Evolutionary conservation across 2,888 invertebrate genomes (phyloP), one percentile per base, ranked within the genome.

Genomic region (Phasia obesa): DNA sequence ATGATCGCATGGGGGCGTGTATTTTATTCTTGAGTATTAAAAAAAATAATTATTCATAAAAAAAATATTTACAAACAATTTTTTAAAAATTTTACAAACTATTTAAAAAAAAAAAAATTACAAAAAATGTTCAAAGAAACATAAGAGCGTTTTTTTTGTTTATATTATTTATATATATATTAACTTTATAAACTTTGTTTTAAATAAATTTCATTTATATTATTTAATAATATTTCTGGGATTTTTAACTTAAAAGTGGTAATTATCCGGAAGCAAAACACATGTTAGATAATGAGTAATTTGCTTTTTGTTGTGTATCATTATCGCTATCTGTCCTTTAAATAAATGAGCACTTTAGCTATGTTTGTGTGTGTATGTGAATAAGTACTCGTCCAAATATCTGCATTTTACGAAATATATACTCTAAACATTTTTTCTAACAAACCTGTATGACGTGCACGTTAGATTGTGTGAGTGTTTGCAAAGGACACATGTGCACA

Each of bases 301-400:
- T 75, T 65, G 23, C 23, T 59, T 19, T 47, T 60, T 57, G 17
- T 35, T 25, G 49, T 25, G 17, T 60, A 23, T 70, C 19, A 73
- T 70, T 70, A 69, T 47, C 60, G 21, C 60, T 76, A 51, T 69
- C 67, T 53, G 21, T 21, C 47, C 27, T 69, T 80, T 42, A 69
- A 65, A 75, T 75, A 70, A 75, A 81, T 70, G 75, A 81, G 44
- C 81, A 75, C 70, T 65, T 42, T 44, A 70, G 70, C 70, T 49
- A 21, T 47, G 15, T 42, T 15, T 42, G 42, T 3, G 38, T 31
- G 23, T 53, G 21, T 11, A 25, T 27, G 31, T 65, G 38, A 35
- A 42, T 31, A 51, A 35, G 31, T n/a, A 15, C 49, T 49, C 23
- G 21, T 23, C 11, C 11, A 65, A 4, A 38, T 23, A 19, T 67